Base-by-base conservation (phyloP, 37 sponge, comb jelly and placozoan species). In the Trichoplax adhaerens region DNA sequence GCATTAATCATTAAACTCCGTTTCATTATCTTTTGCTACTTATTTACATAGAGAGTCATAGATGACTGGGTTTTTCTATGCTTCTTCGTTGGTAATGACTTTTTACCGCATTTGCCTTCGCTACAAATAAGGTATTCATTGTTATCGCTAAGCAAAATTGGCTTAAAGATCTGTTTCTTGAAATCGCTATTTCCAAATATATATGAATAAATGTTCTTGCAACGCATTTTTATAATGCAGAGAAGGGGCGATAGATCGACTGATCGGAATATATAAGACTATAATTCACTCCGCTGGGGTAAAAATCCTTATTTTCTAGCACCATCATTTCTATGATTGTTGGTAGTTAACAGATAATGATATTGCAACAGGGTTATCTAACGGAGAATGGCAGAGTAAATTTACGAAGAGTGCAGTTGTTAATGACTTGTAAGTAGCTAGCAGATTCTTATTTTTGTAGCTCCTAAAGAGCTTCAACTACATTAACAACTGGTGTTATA, bases 21-120 rank as follows among this genome's bases (percentile, higher is more conserved):
- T 49, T 52, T 6, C 51, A 57, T 52, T 57, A 50, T 68, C 73
- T 50, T n/a, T 57, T 81, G 54, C 54, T 52, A 50, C 1, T 71
- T 76, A n/a, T 52, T 66, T 48, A 60, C 58, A 53, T 68, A 96
- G 85, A 59, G 99, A 64, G 90, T 90, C 47, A 79, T 98, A 47
- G 99, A 98, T 82, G 99, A 98, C 72, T 98, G 99, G 99, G 93
- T 98, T 54, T 98, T 98, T 77, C 81, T 92, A 85, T 98, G 99
- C 67, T 98, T 98, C 99, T 98, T 98, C 83, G 99, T 98, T 50
- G 99, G 99, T 51, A 98, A 98, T 76, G 99, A 98, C 75, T 98
- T 98, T 73, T 82, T 98, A 10, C 94, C 99, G 58, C 99, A 98
- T 74, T 81, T 98, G 2, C 99, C 93, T 1, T 92, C 93, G 50